These are phyloP conservation scores for Bombus waltoni DNA, from an alignment of 1,140 invertebrate species.

Conservation along the genomic window DNA sequence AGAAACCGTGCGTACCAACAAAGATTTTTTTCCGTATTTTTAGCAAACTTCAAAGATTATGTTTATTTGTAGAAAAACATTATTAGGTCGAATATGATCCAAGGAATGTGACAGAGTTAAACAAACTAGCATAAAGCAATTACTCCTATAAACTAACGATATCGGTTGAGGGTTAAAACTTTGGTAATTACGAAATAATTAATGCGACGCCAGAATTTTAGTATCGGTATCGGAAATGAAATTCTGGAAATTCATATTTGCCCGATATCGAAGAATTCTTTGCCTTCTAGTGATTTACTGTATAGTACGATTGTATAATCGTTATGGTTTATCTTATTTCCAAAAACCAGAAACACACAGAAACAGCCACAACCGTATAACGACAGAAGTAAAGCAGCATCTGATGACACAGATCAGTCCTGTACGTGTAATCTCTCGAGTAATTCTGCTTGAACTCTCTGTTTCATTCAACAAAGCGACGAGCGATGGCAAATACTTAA, in stretches of 20 bases:
- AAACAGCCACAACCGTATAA: neutral
- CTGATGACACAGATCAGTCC: constrained; percentile 33
- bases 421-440: neutral
- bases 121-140: neutral
- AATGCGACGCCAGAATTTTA: neutral
- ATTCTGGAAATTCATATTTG: no score
- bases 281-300: neutral
- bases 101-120: no score
- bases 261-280: neutral
- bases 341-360: neutral
- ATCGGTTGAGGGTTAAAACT: no score
- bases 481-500: constrained; percentile 4
- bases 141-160: neutral
- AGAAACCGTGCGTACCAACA: no score
- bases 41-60: no score
- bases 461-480: neutral
- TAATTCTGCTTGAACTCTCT: constrained; percentile 7
- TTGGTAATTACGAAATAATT: neutral
- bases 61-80: no score
- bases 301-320: no score
- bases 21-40: no score
- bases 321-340: neutral
- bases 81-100: no score
- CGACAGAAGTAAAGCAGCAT: neutral
- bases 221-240: neutral